A percentile compares a stretch with the other conserved stretches of the same genome.
Conservation (phyloP, 2,888 invertebrate genomes). For the Agriopis leucophaearia region DNA sequence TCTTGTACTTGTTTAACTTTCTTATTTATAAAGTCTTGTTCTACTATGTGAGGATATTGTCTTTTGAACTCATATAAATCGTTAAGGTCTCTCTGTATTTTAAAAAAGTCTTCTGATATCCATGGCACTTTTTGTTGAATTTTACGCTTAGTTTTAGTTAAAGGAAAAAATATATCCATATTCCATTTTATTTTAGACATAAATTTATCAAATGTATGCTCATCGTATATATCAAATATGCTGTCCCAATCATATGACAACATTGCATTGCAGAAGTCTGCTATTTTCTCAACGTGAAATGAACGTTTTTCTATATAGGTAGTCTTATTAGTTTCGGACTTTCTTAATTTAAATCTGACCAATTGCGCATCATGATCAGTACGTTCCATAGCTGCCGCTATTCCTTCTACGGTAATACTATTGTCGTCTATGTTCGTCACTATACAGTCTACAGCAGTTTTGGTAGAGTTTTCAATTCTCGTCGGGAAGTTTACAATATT, state of each 20-base stretch:
- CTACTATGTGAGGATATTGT: neutral
- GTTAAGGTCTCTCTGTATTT: neutral
- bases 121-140: neutral
- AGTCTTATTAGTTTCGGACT: neutral
- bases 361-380: neutral
- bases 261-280: neutral
- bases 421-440: neutral
- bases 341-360: neutral
- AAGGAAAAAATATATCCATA: neutral
- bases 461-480: neutral
- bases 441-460: neutral
- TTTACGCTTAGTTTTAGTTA: neutral
- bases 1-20: neutral
- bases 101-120: neutral
- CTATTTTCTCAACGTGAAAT: neutral
- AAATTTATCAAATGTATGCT: neutral
- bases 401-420: neutral
- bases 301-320: neutral
- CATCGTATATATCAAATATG: neutral
- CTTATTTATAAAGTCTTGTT: neutral
- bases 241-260: constrained; percentile 1
- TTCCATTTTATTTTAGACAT: constrained; percentile 8
- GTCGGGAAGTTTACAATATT: constrained; percentile 4
- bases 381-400: neutral
- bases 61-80: neutral